Percentiles rank a stretch among this genome's conserved stretches.
Evolutionary conservation across 1,140 invertebrate species (phyloP).

Genomic region (Daktulosphaira vitifoliae): DNA sequence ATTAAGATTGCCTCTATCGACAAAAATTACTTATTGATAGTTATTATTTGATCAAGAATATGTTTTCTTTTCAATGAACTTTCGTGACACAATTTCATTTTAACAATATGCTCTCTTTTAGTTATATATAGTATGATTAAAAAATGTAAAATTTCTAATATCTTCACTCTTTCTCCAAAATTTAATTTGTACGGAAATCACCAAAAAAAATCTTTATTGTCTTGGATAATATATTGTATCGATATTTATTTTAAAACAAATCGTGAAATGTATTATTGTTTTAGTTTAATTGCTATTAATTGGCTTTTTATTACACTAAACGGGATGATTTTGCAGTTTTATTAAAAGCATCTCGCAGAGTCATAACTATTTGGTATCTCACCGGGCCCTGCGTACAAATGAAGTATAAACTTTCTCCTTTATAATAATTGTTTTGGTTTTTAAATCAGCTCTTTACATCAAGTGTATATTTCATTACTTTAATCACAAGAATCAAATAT

Average conservation of each 20-base stretch:
- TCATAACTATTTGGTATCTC: conserved; percentile 13
- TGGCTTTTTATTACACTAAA: conserved; percentile 9
- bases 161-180: neutral
- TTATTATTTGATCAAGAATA: too few species aligned
- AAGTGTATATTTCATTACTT: too few species aligned
- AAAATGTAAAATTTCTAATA: conserved; percentile 30
- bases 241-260: conserved; percentile 1
- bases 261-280: conserved; percentile 23
- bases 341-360: conserved; percentile 9
- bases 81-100: too few species aligned
- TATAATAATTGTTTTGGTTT: neutral
- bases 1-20: too few species aligned
- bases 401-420: conserved; percentile 15
- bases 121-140: too few species aligned
- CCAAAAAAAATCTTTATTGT: conserved; percentile 26
- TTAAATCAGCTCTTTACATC: too few species aligned
- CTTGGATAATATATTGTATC: conserved; percentile 1
- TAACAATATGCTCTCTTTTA: too few species aligned
- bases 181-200: neutral
- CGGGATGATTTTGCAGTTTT: conserved; percentile 26
- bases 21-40: too few species aligned
- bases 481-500: neutral
- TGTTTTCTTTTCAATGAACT: too few species aligned
- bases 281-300: conserved; percentile 17
- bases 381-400: neutral